Percentiles rank a stretch among this genome's conserved stretches.
Conservation (phyloP, 2,797 vertebrate genomes). For the Phrynocephalus guinanensis region DNA sequence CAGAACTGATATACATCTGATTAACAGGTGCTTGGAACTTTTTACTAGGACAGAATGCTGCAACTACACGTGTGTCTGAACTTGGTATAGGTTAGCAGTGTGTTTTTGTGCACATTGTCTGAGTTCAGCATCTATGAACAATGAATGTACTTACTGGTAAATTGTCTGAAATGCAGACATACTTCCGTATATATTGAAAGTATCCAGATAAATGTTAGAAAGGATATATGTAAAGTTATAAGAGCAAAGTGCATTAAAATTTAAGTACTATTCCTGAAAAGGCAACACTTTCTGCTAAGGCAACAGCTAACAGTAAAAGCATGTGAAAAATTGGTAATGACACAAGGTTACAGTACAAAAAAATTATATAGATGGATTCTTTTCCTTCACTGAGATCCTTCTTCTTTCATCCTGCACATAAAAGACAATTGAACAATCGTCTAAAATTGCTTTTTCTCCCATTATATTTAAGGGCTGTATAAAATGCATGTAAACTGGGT, state of each 20-base stretch:
- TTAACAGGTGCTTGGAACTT: not conserved
- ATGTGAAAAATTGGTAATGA: not conserved
- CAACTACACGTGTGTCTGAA: not conserved
- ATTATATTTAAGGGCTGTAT: conserved; percentile 5
- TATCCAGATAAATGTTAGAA: not conserved
- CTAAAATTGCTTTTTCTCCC: not conserved
- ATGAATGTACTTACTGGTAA: not conserved
- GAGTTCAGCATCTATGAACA: too few relatives aligned
- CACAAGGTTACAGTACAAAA: not conserved
- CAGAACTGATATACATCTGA: not conserved
- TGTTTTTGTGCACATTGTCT: too few relatives aligned
- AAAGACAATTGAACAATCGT: not conserved
- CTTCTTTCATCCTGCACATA: not conserved
- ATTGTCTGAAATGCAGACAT: not conserved
- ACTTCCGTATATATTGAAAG: not conserved
- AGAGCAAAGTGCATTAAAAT: not conserved
- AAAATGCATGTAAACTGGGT: not conserved
- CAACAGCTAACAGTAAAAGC: not conserved
- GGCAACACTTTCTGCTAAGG: too few relatives aligned
- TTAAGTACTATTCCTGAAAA: too few relatives aligned
- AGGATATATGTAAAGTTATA: not conserved
- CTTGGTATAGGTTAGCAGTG: not conserved
- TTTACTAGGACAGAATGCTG: not conserved
- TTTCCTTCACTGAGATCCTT: not conserved
- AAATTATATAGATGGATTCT: not conserved